Base-by-base conservation (phyloP, 2,113 vertebrate genomes). In the Melanostigma gelatinosum region DNA sequence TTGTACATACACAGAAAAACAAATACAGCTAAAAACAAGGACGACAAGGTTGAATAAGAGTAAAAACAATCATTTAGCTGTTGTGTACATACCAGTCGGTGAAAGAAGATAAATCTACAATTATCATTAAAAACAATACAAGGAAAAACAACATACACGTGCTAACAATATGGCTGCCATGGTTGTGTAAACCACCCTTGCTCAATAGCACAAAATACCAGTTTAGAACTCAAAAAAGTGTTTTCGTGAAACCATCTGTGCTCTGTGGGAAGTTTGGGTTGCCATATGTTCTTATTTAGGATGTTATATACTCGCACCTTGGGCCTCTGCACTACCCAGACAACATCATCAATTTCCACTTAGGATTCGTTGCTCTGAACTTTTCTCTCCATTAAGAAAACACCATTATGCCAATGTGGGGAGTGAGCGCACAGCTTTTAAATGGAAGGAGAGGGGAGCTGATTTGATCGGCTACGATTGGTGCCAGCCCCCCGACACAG, bases 251-350 rank as follows among this genome's bases (percentile, higher is more conserved):
- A 67, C 82, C 79, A 83, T 85, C 79, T 86, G 88, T 85, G 57
- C 82, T 85, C 50, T 22, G 63, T 40, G 52, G 29, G 52, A 62
- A 36, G 34, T 73, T 65, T 73, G 70, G 50, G 36, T 22, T 58
- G 40, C 84, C 86, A 85, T 69, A 69, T 82, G 79, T 66, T 81
- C 83, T 68, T 44, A 61, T 85, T 88, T 71, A 79, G 72, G 72
- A 82, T 77, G 46, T 52, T 44, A 80, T 65, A 66, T 65, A 74
- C 80, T 50, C 63, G 18, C 18, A 6, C 22, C 42, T 38, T 1
- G 3, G 36, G 82, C 29, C 72, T 71, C 63, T 52, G 36, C 4
- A 10, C n/a, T 52, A 68, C 29, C 55, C 48, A 64, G 20, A 79
- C 68, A 70, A 74, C 12, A 64, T 32, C 71, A 75, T 78, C 42